These are phyloP conservation scores for Tetropium fuscum DNA, from an alignment of 2,888 invertebrate genomes.

Conservation along the genomic window DNA sequence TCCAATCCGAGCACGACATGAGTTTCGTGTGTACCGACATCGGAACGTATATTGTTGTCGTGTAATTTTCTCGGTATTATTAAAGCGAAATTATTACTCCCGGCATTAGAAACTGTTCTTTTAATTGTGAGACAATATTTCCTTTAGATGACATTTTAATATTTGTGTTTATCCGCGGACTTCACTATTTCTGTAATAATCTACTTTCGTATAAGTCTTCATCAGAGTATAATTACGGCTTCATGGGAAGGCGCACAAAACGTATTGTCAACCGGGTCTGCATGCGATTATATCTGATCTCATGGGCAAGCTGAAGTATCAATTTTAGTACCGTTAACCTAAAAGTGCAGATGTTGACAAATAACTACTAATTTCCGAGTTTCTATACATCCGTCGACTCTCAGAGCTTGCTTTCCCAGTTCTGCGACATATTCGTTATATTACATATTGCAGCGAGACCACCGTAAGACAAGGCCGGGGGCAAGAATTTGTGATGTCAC, in stretches of 20 bases:
- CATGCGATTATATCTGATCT: conserved; percentile 40
- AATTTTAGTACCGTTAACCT: conserved; percentile 36
- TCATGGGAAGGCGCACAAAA: conserved; percentile 44
- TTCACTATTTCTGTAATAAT: conserved; percentile 34
- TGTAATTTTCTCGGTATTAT: conserved; percentile 12
- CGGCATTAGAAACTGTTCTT: conserved; percentile 26
- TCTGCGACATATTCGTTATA: neutral
- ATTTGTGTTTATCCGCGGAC: conserved; percentile 38
- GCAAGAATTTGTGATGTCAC: no score
- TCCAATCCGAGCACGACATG: conserved; percentile 34
- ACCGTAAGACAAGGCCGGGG: no score
- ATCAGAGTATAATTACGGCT: conserved; percentile 39
- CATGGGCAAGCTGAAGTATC: conserved; percentile 25
- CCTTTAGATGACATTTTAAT: conserved; percentile 45
- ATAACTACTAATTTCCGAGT: conserved; percentile 6
- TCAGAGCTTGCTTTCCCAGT: neutral
- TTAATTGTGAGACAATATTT: conserved; percentile 42
- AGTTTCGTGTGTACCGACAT: conserved; percentile 11
- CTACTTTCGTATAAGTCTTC: conserved; percentile 36
- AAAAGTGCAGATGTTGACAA: conserved; percentile 13
- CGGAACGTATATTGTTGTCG: neutral
- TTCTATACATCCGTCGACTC: conserved; percentile 12
- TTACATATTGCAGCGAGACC: no score
- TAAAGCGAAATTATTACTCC: conserved; percentile 21
- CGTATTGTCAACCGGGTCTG: conserved; percentile 40